A percentile compares a stretch with the other conserved stretches of the same genome.
These are phyloP conservation scores for Crax fasciolata DNA, from an alignment of 2,797 vertebrate genomes.

Conservation along the genomic window DNA sequence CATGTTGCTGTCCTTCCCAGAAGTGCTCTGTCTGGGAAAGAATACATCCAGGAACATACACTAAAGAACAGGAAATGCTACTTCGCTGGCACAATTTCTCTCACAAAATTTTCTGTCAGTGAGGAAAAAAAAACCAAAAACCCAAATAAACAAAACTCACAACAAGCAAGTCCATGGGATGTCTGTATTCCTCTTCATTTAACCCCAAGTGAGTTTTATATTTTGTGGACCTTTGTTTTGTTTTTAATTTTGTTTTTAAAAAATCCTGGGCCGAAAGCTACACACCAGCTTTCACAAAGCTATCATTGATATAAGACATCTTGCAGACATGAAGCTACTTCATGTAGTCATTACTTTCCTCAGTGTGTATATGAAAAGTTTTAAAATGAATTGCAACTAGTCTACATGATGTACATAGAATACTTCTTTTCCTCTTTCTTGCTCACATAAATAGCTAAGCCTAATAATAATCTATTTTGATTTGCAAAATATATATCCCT, in stretches of 20 bases:
- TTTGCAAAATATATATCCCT: constrained; percentile 78
- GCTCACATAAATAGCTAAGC: constrained; percentile 65
- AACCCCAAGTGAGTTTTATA: not conserved
- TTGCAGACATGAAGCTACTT: not conserved
- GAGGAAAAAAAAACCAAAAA: not conserved
- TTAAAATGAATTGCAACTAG: constrained; percentile 59
- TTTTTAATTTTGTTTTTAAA: not conserved
- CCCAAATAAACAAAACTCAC: not conserved
- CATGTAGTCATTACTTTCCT: not conserved
- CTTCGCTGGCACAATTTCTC: constrained; percentile 71
- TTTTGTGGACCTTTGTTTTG: not conserved
- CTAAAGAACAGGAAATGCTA: constrained; percentile 78
- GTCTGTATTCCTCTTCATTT: constrained; percentile 11
- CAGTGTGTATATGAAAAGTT: not conserved
- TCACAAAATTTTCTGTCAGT: constrained; percentile 61
- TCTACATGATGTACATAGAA: constrained; percentile 10
- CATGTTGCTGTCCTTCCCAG: constrained; percentile 63
- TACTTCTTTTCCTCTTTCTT: constrained; percentile 24
- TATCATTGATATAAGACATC: not conserved
- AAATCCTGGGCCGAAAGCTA: not conserved
- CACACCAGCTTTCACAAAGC: not conserved
- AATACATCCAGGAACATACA: constrained; percentile 78
- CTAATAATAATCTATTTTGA: constrained; percentile 83
- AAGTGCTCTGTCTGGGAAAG: constrained; percentile 71
- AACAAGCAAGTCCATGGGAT: not conserved